phyloP scores from a whole-genome alignment of 2,888 invertebrate species.

The Abscondita cerata region DNA sequence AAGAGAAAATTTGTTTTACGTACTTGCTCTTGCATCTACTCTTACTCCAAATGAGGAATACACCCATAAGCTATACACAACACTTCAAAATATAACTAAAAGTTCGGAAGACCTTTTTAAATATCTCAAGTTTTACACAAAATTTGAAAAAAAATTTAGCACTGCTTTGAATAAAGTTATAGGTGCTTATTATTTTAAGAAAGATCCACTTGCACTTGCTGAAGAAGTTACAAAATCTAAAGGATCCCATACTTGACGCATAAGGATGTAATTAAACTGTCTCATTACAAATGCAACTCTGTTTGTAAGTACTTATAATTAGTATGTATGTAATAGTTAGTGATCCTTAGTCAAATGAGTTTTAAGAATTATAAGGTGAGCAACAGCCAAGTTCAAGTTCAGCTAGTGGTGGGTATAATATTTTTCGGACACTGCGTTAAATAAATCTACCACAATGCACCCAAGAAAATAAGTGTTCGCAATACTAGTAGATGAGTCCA shows the following conservation, averaged over 20 bases:
- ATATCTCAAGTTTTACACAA: conserved; percentile 49
- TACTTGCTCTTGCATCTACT: conserved; percentile 40
- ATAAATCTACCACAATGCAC: too few relatives aligned
- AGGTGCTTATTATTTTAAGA: conserved; percentile 69
- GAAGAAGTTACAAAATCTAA: conserved; percentile 68
- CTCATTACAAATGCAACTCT: conserved; percentile 64
- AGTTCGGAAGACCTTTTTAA: conserved; percentile 62
- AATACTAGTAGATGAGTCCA: too few relatives aligned
- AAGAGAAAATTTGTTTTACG: conserved; percentile 45
- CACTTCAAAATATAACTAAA: conserved; percentile 61
- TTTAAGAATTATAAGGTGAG: too few relatives aligned
- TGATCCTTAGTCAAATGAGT: too few relatives aligned
- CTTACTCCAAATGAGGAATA: neutral
- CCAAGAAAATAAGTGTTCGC: too few relatives aligned
- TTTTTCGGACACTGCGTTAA: too few relatives aligned
- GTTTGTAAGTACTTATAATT: conserved; percentile 61
- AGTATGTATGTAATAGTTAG: too few relatives aligned
- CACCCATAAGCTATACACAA: conserved; percentile 35
- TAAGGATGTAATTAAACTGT: conserved; percentile 72
- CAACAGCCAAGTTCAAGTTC: too few relatives aligned
- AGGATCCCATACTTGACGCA: conserved; percentile 74
- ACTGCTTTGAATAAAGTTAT: conserved; percentile 63
- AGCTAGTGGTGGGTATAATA: too few relatives aligned
- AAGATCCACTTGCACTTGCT: conserved; percentile 68
- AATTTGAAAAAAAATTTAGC: conserved; percentile 40